phyloP scores from a whole-genome alignment of 2,797 vertebrate species.

The Cryptoprocta ferox region DNA sequence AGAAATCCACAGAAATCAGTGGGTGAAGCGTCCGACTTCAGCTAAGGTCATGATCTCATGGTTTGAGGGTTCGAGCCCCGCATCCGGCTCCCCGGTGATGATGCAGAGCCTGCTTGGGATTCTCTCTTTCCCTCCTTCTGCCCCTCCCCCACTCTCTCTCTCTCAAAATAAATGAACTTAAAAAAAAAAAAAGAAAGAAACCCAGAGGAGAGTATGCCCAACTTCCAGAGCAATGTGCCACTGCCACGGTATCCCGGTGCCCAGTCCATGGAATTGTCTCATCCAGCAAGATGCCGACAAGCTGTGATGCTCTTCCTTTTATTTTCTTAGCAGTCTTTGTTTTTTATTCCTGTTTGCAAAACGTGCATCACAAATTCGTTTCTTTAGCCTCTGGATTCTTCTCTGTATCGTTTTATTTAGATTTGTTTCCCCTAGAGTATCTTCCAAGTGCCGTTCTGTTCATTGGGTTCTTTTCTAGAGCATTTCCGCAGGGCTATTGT shows the following conservation, averaged over 20 bases:
- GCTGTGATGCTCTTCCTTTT: not conserved
- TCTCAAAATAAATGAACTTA: too few species aligned
- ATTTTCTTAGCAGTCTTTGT: not conserved
- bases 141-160: too few species aligned
- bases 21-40: too few species aligned
- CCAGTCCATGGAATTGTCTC: not conserved
- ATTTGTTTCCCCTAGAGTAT: not conserved
- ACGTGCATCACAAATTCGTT: not conserved
- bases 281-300: not conserved
- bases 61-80: too few species aligned
- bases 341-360: not conserved
- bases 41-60: too few species aligned
- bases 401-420: not conserved
- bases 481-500: not conserved
- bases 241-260: rapidly evolving
- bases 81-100: rapidly evolving
- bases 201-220: rapidly evolving
- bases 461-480: not conserved
- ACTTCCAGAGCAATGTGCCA: rapidly evolving
- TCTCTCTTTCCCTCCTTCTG: too few species aligned
- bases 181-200: too few species aligned
- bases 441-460: not conserved
- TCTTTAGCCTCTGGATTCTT: not conserved
- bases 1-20: not conserved
- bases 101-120: too few species aligned